phyloP scores from a whole-genome alignment of 1,140 invertebrate genomes.

The Orchesella cincta region DNA sequence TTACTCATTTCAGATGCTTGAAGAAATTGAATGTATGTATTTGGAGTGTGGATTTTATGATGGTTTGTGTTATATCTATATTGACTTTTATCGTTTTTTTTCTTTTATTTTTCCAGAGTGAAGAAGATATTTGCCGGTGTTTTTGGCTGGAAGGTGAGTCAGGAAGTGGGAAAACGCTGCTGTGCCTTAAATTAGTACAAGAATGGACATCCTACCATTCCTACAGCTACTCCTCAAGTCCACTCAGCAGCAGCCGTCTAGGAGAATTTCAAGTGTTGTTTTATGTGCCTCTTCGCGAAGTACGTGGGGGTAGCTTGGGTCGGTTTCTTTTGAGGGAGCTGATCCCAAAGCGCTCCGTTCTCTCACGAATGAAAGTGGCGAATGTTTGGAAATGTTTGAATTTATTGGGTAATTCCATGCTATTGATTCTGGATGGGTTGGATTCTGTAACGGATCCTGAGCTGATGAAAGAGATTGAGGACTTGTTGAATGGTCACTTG shows the following conservation, averaged over 20 bases:
- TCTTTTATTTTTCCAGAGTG: slow-evolving; percentile 43
- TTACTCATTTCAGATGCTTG: too few species aligned
- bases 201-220: slow-evolving; percentile 61
- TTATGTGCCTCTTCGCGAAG: slow-evolving; percentile 61
- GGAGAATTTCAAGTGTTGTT: slow-evolving; percentile 54
- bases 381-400: slow-evolving; percentile 55
- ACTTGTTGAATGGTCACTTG: slow-evolving; percentile 60
- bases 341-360: slow-evolving; percentile 56
- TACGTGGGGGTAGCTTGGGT: slow-evolving; percentile 56
- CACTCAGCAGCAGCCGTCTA: slow-evolving; percentile 52
- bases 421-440: slow-evolving; percentile 63
- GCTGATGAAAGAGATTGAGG: slow-evolving; percentile 58
- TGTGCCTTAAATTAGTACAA: slow-evolving; percentile 60
- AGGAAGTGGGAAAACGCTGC: slow-evolving; percentile 60
- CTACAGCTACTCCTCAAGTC: slow-evolving; percentile 51
- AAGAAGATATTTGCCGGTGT: slow-evolving; percentile 44
- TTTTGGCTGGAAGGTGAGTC: slow-evolving; percentile 59
- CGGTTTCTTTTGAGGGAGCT: slow-evolving; percentile 60
- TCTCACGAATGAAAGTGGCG: slow-evolving; percentile 53
- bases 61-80: too few species aligned
- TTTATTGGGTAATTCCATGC: slow-evolving; percentile 59
- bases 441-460: slow-evolving; percentile 59
- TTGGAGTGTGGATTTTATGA: too few species aligned
- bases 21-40: too few species aligned
- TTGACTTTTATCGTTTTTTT: too few species aligned